Conservation (phyloP, 2,797 vertebrate species). For the Coracias cyanogaster region DNA sequence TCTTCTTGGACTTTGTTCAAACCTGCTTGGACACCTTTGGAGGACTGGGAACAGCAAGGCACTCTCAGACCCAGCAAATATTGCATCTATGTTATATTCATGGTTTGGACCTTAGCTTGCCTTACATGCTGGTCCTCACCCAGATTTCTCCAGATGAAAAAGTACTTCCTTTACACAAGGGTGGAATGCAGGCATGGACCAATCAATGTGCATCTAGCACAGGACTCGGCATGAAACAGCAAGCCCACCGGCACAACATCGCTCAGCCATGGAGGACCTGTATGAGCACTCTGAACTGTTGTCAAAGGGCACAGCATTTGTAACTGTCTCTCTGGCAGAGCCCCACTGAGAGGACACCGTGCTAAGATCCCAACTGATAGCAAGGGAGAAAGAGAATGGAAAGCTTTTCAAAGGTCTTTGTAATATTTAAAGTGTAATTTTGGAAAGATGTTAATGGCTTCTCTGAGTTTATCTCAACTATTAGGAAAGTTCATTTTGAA, state of each 20-base stretch:
- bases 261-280: too few relatives aligned
- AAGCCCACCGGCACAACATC: neutral
- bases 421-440: neutral
- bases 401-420: neutral
- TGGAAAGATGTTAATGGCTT: neutral
- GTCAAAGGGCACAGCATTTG: neutral
- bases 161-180: neutral
- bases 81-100: neutral
- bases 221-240: neutral
- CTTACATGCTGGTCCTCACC: rapidly evolving
- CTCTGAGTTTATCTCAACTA: neutral
- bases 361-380: neutral
- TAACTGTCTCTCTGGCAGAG: neutral
- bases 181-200: neutral
- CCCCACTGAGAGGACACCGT: neutral
- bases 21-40: neutral
- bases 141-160: neutral
- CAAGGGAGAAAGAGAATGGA: neutral
- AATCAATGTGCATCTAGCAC: neutral
- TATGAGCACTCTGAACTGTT: neutral
- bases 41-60: neutral
- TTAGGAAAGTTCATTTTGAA: neutral
- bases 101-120: neutral
- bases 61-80: neutral
- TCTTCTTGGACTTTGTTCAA: neutral